Evolutionary conservation across 2,797 vertebrate species (phyloP).

Genomic region (Harpagifer antarcticus): DNA sequence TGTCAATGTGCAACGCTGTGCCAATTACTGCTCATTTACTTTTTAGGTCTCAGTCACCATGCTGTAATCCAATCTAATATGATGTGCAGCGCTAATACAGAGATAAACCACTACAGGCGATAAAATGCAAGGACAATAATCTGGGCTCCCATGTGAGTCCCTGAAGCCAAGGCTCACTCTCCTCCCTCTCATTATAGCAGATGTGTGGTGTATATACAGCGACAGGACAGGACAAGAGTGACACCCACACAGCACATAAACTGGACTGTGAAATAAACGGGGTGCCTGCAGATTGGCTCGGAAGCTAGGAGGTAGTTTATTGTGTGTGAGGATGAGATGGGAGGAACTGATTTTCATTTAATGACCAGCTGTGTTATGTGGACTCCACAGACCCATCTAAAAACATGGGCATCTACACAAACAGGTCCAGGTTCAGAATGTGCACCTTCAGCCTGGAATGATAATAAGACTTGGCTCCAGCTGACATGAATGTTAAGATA

Average conservation of each 20-base stretch:
- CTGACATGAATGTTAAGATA: conserved; percentile 70
- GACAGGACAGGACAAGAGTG: conserved; percentile 48
- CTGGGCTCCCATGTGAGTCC: conserved; percentile 46
- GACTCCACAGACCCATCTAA: conserved; percentile 56
- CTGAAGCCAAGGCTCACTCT: conserved; percentile 60
- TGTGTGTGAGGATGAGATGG: conserved; percentile 60
- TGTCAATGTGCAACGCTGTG: conserved; percentile 14
- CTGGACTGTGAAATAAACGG: conserved; percentile 64
- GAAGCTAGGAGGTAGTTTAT: conserved; percentile 54
- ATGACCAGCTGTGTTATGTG: conserved; percentile 70
- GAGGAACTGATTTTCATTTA: conserved; percentile 71
- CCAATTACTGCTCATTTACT: conserved; percentile 54
- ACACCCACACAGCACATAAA: conserved; percentile 70
- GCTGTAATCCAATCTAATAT: conserved; percentile 47
- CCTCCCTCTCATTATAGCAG: conserved; percentile 65
- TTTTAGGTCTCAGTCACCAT: conserved; percentile 53
- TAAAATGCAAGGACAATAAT: conserved; percentile 60
- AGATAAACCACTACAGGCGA: conserved; percentile 50
- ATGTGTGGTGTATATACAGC: conserved; percentile 48
- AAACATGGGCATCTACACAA: conserved; percentile 54
- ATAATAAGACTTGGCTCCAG: conserved; percentile 71
- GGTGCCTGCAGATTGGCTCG: conserved; percentile 53
- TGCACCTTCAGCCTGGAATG: conserved; percentile 37
- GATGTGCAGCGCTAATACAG: conserved; percentile 45
- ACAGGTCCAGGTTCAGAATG: conserved; percentile 32